Percentiles rank a stretch among this genome's conserved stretches.
These are phyloP conservation scores for Ceyx melanurus DNA, from an alignment of 2,113 vertebrate genomes.

Conservation along the genomic window DNA sequence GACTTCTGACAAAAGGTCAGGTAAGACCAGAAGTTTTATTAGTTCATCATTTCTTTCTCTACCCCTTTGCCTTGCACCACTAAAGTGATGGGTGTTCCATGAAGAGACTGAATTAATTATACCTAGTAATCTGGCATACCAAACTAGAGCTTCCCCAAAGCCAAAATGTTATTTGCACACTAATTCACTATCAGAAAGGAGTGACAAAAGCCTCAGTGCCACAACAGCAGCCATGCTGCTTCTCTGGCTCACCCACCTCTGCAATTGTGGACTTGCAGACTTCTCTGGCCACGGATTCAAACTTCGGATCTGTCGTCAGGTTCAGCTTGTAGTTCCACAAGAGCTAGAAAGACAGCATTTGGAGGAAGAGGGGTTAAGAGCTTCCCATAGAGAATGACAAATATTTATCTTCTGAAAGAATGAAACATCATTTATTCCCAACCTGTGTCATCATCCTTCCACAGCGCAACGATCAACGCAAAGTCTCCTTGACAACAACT, in stretches of 20 bases:
- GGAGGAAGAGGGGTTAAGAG: background rate
- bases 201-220: background rate
- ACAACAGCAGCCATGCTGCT: background rate
- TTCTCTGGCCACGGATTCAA: slow-evolving; percentile 93
- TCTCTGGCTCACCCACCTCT: slow-evolving; percentile 85
- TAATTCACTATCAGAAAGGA: background rate
- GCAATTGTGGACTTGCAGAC: slow-evolving; percentile 93
- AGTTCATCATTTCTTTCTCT: background rate
- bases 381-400: background rate
- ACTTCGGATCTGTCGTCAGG: slow-evolving; percentile 94
- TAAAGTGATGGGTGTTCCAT: background rate
- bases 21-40: background rate
- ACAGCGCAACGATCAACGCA: background rate
- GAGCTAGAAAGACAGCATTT: slow-evolving; percentile 73
- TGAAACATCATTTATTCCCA: background rate
- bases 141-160: background rate
- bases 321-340: slow-evolving; percentile 98
- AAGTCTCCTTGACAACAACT: slow-evolving; percentile 19
- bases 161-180: background rate
- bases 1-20: background rate
- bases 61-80: background rate
- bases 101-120: background rate
- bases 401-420: background rate
- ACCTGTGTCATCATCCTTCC: background rate
- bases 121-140: background rate